These are phyloP conservation scores for Pseudopodoces humilis DNA, from an alignment of 2,113 vertebrate genomes.

Conservation along the genomic window DNA sequence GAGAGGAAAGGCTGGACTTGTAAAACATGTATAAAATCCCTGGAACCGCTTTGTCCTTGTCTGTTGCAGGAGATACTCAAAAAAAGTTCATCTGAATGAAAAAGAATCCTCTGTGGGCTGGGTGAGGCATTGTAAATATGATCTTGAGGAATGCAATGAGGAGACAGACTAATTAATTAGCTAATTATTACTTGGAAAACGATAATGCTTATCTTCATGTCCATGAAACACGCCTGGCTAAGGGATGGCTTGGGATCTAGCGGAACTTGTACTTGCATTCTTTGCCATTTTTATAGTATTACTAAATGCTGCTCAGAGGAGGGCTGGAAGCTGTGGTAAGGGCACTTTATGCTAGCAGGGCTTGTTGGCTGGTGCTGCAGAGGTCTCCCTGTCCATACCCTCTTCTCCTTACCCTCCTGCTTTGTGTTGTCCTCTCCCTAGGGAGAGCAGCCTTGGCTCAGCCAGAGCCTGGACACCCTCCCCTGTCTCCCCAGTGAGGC, in stretches of 20 bases:
- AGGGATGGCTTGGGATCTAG: neutral
- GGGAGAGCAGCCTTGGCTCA: neutral
- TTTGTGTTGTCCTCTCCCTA: neutral
- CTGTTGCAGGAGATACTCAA: neutral
- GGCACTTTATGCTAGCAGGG: neutral
- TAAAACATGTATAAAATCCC: neutral
- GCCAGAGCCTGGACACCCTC: neutral
- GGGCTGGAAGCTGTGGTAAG: neutral
- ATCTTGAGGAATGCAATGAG: neutral
- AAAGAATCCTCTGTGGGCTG: neutral
- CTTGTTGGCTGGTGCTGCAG: fast-evolving
- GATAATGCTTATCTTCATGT: neutral
- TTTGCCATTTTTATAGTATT: neutral
- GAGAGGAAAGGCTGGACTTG: neutral
- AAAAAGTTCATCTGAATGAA: neutral
- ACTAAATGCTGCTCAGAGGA: neutral
- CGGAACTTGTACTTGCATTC: neutral
- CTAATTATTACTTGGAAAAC: neutral
- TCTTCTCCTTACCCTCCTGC: neutral
- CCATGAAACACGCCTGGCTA: neutral
- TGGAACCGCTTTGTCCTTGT: neutral
- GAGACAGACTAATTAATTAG: slow-evolving; percentile 33
- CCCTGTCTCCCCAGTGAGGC: fast-evolving
- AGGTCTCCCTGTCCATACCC: neutral
- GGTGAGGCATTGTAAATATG: neutral